Percentiles rank a stretch among this genome's conserved stretches.
Evolutionary conservation across 2,888 invertebrate species (phyloP).

Genomic region (Prosapia bicincta): DNA sequence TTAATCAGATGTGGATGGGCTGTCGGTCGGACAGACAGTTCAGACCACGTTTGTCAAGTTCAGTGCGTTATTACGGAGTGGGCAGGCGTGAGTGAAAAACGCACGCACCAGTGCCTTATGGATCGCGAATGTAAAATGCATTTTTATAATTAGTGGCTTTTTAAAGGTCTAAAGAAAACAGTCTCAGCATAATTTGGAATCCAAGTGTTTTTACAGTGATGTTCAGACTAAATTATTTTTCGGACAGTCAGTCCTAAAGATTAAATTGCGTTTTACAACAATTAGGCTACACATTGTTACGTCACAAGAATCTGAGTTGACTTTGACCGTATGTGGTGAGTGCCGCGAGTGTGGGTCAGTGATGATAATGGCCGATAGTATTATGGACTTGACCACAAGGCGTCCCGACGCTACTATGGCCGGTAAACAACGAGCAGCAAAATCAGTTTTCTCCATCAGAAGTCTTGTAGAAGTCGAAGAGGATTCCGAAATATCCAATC

Average conservation of each 20-base stretch:
- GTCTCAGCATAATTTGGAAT: too few species aligned
- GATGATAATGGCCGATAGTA: neutral
- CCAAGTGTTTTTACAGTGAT: too few species aligned
- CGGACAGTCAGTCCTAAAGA: too few species aligned
- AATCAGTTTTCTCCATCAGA: constrained; percentile 57
- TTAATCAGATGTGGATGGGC: neutral
- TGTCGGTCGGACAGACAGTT: neutral
- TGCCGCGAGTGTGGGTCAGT: neutral
- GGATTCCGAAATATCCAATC: constrained; percentile 39
- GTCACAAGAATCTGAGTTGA: neutral
- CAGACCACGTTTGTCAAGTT: neutral
- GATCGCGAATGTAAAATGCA: neutral
- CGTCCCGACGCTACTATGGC: constrained; percentile 30
- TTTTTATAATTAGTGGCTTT: too few species aligned
- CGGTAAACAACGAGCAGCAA: constrained; percentile 53
- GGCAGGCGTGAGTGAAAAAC: neutral
- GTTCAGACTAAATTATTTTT: too few species aligned
- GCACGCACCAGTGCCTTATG: neutral
- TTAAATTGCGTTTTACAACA: too few species aligned
- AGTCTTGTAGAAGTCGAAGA: constrained; percentile 56
- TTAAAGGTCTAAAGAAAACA: too few species aligned
- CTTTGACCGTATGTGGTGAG: neutral
- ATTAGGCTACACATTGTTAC: too few species aligned
- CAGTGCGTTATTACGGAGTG: neutral
- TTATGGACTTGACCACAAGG: constrained; percentile 41